phyloP scores from a whole-genome alignment of 2,888 invertebrate genomes.

The Lapara coniferarum region DNA sequence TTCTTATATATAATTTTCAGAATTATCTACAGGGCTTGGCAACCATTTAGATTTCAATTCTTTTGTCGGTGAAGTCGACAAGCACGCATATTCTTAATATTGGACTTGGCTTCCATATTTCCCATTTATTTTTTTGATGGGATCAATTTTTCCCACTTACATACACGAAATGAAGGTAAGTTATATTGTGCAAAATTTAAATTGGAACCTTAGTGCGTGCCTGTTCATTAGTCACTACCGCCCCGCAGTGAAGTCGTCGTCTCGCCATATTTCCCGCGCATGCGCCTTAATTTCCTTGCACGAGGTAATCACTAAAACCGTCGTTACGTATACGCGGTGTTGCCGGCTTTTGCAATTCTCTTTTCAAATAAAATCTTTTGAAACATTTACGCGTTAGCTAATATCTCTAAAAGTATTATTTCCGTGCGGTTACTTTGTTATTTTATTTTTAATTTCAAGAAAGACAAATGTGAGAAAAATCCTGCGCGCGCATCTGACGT shows the following conservation, averaged over 20 bases:
- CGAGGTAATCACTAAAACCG: conserved; percentile 71
- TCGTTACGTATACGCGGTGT: conserved; percentile 51
- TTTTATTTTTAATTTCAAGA: too few relatives aligned
- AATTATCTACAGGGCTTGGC: too few relatives aligned
- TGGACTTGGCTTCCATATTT: too few relatives aligned
- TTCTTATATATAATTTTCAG: too few relatives aligned
- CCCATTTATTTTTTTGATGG: too few relatives aligned
- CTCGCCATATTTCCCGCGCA: conserved; percentile 77
- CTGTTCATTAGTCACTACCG: conserved; percentile 54
- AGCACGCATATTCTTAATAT: too few relatives aligned
- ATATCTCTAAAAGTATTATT: neutral
- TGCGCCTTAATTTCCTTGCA: conserved; percentile 64
- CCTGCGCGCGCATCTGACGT: conserved; percentile 60
- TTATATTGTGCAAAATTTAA: neutral
- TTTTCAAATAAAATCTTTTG: conserved; percentile 16
- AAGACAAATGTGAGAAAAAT: neutral
- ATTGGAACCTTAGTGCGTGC: conserved; percentile 45
- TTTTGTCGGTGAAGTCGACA: too few relatives aligned
- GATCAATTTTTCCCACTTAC: neutral
- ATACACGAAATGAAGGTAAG: neutral
- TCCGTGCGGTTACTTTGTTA: neutral
- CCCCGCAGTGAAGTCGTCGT: conserved; percentile 70
- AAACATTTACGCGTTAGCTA: neutral
- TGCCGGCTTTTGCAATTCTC: conserved; percentile 41
- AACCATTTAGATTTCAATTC: too few relatives aligned